phyloP scores from a whole-genome alignment of 2,888 invertebrate species.

The Drosophila macrospina region DNA sequence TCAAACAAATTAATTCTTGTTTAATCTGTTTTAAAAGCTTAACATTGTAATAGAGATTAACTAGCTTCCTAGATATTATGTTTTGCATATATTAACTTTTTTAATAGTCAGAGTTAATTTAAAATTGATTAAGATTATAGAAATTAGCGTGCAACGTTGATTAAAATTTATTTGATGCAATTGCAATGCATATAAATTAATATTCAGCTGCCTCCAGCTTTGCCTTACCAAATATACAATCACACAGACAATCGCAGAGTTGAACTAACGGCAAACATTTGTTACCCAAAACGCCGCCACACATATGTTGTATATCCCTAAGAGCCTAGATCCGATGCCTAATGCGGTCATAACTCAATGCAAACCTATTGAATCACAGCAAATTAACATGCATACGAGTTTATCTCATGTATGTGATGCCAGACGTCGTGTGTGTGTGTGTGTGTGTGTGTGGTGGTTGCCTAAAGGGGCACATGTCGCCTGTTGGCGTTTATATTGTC shows the following conservation, averaged over 20 bases:
- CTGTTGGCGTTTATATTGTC: slow-evolving; percentile 25
- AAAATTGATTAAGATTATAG: not conserved
- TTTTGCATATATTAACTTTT: not conserved
- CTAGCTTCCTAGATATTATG: not conserved
- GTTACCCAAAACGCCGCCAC: slow-evolving; percentile 26
- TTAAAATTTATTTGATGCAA: not conserved
- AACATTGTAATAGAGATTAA: too few relatives aligned
- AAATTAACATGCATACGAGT: slow-evolving; percentile 76
- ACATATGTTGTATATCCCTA: slow-evolving; percentile 22
- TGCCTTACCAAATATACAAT: not conserved
- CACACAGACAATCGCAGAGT: not conserved
- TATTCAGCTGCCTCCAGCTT: not conserved
- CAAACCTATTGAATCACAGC: slow-evolving; percentile 77
- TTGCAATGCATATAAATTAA: slow-evolving; percentile 10
- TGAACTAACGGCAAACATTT: slow-evolving; percentile 45
- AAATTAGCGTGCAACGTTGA: not conserved
- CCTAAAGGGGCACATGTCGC: slow-evolving; percentile 54
- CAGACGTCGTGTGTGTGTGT: slow-evolving; percentile 1
- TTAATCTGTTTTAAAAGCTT: too few relatives aligned
- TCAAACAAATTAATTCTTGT: too few relatives aligned
- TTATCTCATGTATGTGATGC: slow-evolving; percentile 35
- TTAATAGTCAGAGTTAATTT: not conserved
- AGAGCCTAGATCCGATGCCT: slow-evolving; percentile 54
- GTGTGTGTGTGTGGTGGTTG: slow-evolving; percentile 11
- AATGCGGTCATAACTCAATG: slow-evolving; percentile 74